Evolutionary conservation across 2,888 invertebrate species (phyloP), one percentile per base, ranked within the genome.

Genomic region (Xanthorhoe spadicearia): DNA sequence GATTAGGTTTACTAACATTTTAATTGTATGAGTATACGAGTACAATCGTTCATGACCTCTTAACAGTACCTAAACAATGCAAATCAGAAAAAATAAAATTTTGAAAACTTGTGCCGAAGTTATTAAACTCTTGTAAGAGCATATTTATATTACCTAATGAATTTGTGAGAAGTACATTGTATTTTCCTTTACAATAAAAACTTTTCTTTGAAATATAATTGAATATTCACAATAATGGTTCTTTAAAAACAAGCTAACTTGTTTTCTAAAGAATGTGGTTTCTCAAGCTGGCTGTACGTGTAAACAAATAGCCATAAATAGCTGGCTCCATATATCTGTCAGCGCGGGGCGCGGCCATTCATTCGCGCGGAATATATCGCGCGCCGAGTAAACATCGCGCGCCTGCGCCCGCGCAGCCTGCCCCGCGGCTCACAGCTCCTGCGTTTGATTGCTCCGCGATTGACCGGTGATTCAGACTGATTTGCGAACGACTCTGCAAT

Each of bases 361-460:
- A 85, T 89, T 86, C 71, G 77, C 74, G 79, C 85, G 89, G 57
- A 43, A 89, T 89, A 89, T 90, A 88, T 89, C 81, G 82, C 72
- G 76, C 66, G 72, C 74, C 80, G 80, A 83, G 81, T 89, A 90
- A 90, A 91, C 89, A 87, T 57, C 2, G 5, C 57, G 68, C 66
- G 88, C 80, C 66, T 77, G 82, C 87, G 90, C 63, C 66, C 77
- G 82, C 87, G 90, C 63, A 43, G 54, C 81, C 23, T 23, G 23
- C 23, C 23, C 64, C 70, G 77, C 65, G 71, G 75, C 74, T 75
- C 17, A 17, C 23, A 46, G 66, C 63, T 67, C 52, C 67, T 67
- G 67, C 63, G 49, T 61, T 67, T 61, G 63, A 63, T 60, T 63
- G 51, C 64, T 56, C 23, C 60, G 17, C 32, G 56, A 57, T 57